Conservation (phyloP, 2,113 vertebrate species). For the Sphyrna mokarran region DNA sequence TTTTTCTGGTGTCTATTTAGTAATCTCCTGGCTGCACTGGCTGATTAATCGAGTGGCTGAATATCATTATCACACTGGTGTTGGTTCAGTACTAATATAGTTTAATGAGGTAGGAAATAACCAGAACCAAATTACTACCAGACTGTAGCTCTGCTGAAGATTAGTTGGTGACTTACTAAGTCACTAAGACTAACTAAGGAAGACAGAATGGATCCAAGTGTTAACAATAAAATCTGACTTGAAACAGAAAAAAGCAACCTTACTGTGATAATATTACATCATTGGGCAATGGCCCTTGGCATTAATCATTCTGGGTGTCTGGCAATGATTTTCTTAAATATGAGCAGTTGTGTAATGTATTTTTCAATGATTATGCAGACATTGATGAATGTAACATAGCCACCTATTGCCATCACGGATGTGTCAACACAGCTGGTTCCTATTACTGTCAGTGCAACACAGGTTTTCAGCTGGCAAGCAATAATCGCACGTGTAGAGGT, state of each 20-base stretch:
- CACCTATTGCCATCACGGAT: constrained; percentile 85
- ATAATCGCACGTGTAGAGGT: constrained; percentile 94
- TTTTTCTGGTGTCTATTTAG: neutral
- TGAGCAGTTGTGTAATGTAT: constrained; percentile 35
- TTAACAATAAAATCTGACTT: constrained; percentile 33
- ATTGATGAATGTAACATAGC: constrained; percentile 77
- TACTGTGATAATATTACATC: constrained; percentile 31
- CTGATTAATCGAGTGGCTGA: neutral
- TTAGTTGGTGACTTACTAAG: neutral
- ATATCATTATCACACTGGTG: neutral
- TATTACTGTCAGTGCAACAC: constrained; percentile 87
- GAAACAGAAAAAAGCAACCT: constrained; percentile 9
- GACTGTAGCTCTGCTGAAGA: neutral
- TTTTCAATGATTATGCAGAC: constrained; percentile 58
- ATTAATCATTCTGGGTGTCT: constrained; percentile 26
- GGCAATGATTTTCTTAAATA: constrained; percentile 31
- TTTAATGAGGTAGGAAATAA: neutral
- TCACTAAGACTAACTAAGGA: neutral
- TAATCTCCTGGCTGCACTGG: neutral
- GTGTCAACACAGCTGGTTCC: constrained; percentile 83
- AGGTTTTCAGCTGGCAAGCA: constrained; percentile 80
- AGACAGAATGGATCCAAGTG: neutral
- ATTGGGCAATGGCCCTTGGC: constrained; percentile 16
- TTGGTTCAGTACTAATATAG: neutral
- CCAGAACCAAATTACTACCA: neutral